Conservation (phyloP, 2,888 invertebrate genomes). For the Colostygia pectinataria region DNA sequence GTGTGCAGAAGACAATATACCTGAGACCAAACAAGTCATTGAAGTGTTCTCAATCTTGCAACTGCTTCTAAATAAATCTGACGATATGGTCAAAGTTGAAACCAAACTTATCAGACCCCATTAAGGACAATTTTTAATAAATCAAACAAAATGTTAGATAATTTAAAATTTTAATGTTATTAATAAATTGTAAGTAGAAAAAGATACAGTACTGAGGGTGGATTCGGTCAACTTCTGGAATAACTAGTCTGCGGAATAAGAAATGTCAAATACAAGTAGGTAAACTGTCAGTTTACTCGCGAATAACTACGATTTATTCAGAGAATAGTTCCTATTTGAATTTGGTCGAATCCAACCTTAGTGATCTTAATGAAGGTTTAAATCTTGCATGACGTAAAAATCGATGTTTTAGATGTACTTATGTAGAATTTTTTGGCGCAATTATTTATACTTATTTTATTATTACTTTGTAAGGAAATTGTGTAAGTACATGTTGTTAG, state of each 20-base stretch:
- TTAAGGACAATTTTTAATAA: conserved; percentile 3
- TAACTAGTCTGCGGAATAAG: no score
- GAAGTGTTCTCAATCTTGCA: conserved; percentile 69
- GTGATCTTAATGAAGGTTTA: conserved; percentile 1
- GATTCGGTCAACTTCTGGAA: no score
- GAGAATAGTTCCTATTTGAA: no score
- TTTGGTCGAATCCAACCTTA: no score
- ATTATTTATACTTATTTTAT: conserved; percentile 26
- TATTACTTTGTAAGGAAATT: conserved; percentile 33
- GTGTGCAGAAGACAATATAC: conserved; percentile 48
- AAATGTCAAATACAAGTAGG: no score
- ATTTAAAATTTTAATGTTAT: not conserved
- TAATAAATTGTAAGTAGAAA: not conserved
- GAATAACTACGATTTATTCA: no score
- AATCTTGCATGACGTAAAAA: conserved; percentile 9
- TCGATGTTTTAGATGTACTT: conserved; percentile 13
- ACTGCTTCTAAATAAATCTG: conserved; percentile 66
- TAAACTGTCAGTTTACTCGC: no score
- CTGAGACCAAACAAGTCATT: conserved; percentile 59
- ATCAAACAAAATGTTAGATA: not conserved
- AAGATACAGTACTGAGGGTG: not conserved
- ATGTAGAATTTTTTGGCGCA: conserved; percentile 23
- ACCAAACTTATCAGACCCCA: conserved; percentile 67
- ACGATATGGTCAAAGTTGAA: conserved; percentile 71
- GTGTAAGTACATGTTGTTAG: conserved; percentile 20